Evolutionary conservation across 2,888 invertebrate genomes (phyloP).

Genomic region (Cecidostiba fungosa): DNA sequence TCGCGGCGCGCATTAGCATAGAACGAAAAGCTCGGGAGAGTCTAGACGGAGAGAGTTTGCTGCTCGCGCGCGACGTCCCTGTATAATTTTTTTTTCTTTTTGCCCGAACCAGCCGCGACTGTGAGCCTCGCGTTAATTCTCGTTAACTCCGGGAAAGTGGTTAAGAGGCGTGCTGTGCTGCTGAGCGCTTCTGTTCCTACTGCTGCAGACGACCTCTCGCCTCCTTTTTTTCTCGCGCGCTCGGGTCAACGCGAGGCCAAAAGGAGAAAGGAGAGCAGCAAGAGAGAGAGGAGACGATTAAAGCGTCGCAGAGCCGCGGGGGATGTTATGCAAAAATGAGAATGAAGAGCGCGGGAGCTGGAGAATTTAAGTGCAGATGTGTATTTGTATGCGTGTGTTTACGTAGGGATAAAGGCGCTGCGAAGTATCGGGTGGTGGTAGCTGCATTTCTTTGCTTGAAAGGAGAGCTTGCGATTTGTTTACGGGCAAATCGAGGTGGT

Average conservation of each 20-base stretch:
- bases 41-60: constrained; percentile 43
- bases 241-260: constrained; percentile 35
- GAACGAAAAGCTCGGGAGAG: constrained; percentile 31
- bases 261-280: neutral
- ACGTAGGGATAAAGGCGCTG: neutral
- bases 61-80: neutral
- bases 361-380: neutral
- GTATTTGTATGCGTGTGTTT: neutral
- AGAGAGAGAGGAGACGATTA: constrained; percentile 27
- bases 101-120: neutral
- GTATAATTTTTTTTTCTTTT: constrained; percentile 21
- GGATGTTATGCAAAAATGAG: constrained; percentile 23
- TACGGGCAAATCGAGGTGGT: too few species aligned
- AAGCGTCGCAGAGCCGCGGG: constrained; percentile 42
- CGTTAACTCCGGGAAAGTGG: constrained; percentile 63
- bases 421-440: constrained; percentile 16
- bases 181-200: constrained; percentile 17
- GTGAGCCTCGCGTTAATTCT: constrained; percentile 64
- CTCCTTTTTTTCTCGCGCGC: constrained; percentile 12
- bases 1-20: constrained; percentile 48
- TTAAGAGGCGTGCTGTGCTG: constrained; percentile 49
- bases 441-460: constrained; percentile 2
- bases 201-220: constrained; percentile 5
- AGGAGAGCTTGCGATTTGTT: neutral
- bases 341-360: neutral